Conservation (phyloP, 2,113 vertebrate genomes). For the Mastomys coucha region DNA sequence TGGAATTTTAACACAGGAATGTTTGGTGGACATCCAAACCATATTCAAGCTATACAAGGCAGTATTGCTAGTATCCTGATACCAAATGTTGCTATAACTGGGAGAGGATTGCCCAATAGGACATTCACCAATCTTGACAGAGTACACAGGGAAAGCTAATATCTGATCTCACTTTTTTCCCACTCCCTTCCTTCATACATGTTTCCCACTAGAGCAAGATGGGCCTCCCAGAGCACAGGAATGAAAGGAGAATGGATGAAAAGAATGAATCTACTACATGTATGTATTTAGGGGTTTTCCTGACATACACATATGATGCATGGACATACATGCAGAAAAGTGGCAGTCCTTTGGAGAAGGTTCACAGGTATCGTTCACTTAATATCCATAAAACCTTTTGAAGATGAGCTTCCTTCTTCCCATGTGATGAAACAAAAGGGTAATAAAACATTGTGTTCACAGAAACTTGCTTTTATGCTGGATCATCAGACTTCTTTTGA, state of each 20-base stretch:
- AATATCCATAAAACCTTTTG: not conserved
- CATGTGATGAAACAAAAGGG: not conserved
- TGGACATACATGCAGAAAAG: not conserved
- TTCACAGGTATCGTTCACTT: not conserved
- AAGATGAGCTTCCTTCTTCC: not conserved
- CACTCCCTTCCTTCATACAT: not conserved
- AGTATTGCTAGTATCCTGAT: not conserved
- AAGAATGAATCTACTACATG: not conserved
- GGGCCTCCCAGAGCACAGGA: not conserved
- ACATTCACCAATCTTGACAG: not conserved
- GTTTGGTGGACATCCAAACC: not conserved
- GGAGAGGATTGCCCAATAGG: not conserved
- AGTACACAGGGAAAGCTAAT: not conserved
- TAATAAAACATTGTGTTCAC: not conserved
- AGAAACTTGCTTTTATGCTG: not conserved
- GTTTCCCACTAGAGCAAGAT: not conserved
- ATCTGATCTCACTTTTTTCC: not conserved
- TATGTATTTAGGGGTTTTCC: not conserved
- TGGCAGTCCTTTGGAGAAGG: not conserved
- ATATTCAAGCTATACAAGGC: not conserved
- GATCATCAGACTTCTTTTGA: not conserved
- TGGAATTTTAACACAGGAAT: not conserved
- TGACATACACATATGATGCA: fast-evolving
- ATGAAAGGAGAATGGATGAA: not conserved
- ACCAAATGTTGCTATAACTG: not conserved